Conservation (phyloP, 2,113 vertebrate species). For the Neotoma lepida region DNA sequence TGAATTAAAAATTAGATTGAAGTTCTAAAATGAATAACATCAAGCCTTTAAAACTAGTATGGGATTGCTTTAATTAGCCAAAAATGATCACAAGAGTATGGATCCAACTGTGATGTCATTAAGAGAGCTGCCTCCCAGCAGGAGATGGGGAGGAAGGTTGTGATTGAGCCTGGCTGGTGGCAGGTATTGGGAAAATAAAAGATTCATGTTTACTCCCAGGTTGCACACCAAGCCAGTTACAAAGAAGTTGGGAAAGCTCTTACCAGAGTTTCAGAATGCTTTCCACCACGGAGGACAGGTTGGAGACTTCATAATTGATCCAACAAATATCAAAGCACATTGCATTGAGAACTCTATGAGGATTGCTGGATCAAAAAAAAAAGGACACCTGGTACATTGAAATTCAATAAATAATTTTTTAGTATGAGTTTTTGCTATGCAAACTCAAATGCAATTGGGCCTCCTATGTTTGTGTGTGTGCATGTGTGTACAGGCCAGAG, state of each 20-base stretch:
- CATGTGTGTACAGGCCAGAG: background rate
- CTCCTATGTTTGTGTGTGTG: background rate
- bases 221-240: background rate
- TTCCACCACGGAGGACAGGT: accelerated
- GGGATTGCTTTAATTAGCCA: slow-evolving; percentile 47
- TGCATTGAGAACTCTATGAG: background rate
- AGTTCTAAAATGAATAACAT: slow-evolving; percentile 36
- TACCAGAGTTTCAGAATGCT: background rate
- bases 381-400: background rate
- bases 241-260: background rate
- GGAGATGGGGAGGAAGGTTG: background rate
- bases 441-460: background rate
- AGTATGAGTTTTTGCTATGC: background rate
- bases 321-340: background rate
- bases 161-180: background rate
- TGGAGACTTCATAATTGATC: background rate
- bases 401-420: background rate
- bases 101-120: background rate
- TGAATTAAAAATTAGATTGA: slow-evolving; percentile 23
- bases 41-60: background rate
- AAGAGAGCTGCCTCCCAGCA: background rate
- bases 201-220: background rate
- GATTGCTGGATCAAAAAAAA: background rate
- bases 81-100: slow-evolving; percentile 37
- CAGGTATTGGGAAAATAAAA: background rate